These are phyloP conservation scores for Phoxinus dragarum DNA, from an alignment of 2,797 vertebrate genomes.

Conservation along the genomic window DNA sequence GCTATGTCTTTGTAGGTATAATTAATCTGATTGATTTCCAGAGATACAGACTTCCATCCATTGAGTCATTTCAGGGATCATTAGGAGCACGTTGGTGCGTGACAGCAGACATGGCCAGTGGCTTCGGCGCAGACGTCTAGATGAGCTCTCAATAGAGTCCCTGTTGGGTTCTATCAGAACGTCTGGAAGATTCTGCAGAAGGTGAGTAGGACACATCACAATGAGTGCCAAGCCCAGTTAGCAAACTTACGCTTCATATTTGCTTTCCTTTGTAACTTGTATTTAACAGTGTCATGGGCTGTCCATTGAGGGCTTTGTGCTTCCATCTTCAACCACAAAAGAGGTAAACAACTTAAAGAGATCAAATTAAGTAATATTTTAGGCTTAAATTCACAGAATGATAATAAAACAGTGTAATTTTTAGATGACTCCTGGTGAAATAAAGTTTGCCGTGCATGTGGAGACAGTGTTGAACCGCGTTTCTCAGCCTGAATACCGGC, in stretches of 20 bases:
- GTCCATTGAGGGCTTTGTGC: slow-evolving; percentile 91
- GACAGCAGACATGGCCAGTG: slow-evolving; percentile 90
- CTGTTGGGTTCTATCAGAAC: slow-evolving; percentile 94
- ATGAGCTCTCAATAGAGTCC: slow-evolving; percentile 93
- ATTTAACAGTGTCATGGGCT: slow-evolving; percentile 90
- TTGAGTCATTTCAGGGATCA: slow-evolving; percentile 73
- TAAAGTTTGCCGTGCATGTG: slow-evolving; percentile 95
- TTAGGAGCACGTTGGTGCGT: slow-evolving; percentile 54
- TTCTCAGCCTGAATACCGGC: slow-evolving; percentile 94
- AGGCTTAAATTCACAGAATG: background rate
- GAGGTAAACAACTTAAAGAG: slow-evolving; percentile 80
- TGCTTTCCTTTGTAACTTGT: slow-evolving; percentile 20
- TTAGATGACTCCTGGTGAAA: slow-evolving; percentile 96
- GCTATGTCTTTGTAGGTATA: background rate
- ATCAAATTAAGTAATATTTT: background rate
- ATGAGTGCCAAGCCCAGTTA: background rate
- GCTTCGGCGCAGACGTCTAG: slow-evolving; percentile 90
- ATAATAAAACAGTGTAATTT: background rate
- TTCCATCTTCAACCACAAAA: slow-evolving; percentile 91
- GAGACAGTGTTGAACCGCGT: slow-evolving; percentile 94
- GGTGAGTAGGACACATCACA: slow-evolving; percentile 68
- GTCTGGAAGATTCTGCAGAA: slow-evolving; percentile 96
- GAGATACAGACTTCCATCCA: slow-evolving; percentile 74
- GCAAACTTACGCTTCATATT: background rate
- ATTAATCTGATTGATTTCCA: slow-evolving; percentile 50